Percentiles rank a stretch among this genome's conserved stretches.
Evolutionary conservation across 1,140 invertebrate genomes (phyloP).

Genomic region (Thaumatotibia leucotreta): DNA sequence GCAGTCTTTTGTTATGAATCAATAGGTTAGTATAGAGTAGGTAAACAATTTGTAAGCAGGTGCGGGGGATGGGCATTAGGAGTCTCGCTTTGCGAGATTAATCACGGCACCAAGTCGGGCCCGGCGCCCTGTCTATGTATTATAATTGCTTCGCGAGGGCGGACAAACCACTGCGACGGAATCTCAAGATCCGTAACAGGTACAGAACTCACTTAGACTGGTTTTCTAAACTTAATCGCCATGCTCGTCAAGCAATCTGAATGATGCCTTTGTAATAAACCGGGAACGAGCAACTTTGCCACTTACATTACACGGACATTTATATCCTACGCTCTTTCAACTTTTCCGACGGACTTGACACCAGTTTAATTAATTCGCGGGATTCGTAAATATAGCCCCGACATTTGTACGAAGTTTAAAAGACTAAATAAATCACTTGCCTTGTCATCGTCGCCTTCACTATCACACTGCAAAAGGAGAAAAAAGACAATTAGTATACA

Average conservation of each 20-base stretch:
- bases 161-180: neutral
- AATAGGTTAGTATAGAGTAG: constrained; percentile 28
- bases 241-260: neutral
- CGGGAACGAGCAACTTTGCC: constrained; percentile 58
- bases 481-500: constrained; percentile 44
- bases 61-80: constrained; percentile 31
- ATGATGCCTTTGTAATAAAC: constrained; percentile 41
- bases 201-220: neutral
- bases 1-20: constrained; percentile 11
- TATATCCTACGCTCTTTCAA: constrained; percentile 57
- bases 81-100: constrained; percentile 51
- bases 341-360: constrained; percentile 44
- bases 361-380: constrained; percentile 59
- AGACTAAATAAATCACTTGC: constrained; percentile 74
- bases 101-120: constrained; percentile 38
- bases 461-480: constrained; percentile 89
- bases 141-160: neutral
- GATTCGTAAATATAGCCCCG: constrained; percentile 37
- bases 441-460: constrained; percentile 92
- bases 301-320: constrained; percentile 67
- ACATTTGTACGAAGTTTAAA: constrained; percentile 22
- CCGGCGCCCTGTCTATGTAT: constrained; percentile 15
- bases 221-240: neutral
- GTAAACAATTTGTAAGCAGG: constrained; percentile 63
- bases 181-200: neutral